Percentiles rank a stretch among this genome's conserved stretches.
Conservation (phyloP, 2,113 vertebrate genomes). For the Sakesphorus luctuosus region DNA sequence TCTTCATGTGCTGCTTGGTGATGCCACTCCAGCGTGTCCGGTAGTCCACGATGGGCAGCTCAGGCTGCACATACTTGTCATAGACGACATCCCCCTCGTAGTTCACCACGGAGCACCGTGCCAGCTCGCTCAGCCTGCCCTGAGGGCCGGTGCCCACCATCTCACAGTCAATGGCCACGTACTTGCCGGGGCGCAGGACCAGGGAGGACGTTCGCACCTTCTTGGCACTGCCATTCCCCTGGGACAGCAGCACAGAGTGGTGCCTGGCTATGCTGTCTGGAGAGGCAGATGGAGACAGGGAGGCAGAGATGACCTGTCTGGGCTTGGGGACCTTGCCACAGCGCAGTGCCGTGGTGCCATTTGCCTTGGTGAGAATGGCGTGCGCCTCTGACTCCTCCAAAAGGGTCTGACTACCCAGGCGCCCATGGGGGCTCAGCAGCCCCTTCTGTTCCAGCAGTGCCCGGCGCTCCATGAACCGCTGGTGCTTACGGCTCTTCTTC, state of each 20-base stretch:
- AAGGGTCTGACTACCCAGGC: rapidly evolving
- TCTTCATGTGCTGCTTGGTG: slow-evolving; percentile 79
- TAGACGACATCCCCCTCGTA: slow-evolving; percentile 88
- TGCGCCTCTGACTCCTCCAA: rapidly evolving
- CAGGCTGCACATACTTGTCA: slow-evolving; percentile 86
- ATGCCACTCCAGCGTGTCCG: slow-evolving; percentile 95
- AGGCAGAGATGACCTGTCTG: rapidly evolving
- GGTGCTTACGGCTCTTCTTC: slow-evolving; percentile 74
- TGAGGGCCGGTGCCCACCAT: slow-evolving; percentile 94
- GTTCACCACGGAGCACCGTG: slow-evolving; percentile 89
- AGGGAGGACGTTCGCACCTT: slow-evolving; percentile 19
- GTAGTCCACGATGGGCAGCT: slow-evolving; percentile 85
- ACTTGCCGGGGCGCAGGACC: slow-evolving; percentile 26
- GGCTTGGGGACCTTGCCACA: neutral
- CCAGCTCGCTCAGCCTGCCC: slow-evolving; percentile 85
- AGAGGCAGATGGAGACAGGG: neutral
- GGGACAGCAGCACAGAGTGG: neutral
- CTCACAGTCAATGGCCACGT: slow-evolving; percentile 94
- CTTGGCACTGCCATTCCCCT: slow-evolving; percentile 57
- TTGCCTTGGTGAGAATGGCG: rapidly evolving
- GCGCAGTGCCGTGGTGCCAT: rapidly evolving
- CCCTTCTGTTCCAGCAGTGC: slow-evolving; percentile 65
- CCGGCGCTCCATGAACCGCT: slow-evolving; percentile 73
- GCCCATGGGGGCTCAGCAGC: neutral
- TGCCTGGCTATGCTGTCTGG: neutral